Evolutionary conservation across 2,113 vertebrate species (phyloP).

Genomic region (Rhabdornis inornatus): DNA sequence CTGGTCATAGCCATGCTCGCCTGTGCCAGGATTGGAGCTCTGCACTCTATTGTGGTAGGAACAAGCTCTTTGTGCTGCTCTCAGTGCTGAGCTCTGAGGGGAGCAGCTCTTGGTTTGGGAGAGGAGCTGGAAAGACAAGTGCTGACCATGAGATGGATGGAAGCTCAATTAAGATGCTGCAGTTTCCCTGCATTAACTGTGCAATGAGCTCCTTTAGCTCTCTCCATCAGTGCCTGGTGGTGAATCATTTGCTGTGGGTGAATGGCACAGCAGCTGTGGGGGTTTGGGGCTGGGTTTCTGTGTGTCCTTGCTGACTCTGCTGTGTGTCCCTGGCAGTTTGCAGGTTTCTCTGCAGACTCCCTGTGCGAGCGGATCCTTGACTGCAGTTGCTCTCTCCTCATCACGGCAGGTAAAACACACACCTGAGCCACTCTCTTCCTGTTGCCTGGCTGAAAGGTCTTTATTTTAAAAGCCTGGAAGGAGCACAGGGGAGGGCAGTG

Average conservation of each 20-base stretch:
- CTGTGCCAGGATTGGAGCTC: constrained; percentile 89
- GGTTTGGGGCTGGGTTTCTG: neutral
- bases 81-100: neutral
- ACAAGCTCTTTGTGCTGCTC: neutral
- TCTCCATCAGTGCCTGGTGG: neutral
- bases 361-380: constrained; percentile 91
- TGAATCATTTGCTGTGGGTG: neutral
- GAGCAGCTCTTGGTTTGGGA: neutral
- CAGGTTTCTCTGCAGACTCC: constrained; percentile 94
- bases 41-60: constrained; percentile 94
- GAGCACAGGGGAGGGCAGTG: neutral
- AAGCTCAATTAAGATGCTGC: neutral
- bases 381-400: constrained; percentile 85
- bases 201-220: neutral
- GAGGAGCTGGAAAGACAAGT: neutral
- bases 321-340: constrained; percentile 80
- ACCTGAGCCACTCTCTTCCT: neutral
- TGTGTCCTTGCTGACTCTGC: neutral
- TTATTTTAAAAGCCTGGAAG: neutral
- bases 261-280: neutral
- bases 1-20: constrained; percentile 94
- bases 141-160: neutral
- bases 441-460: neutral
- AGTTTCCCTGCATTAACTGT: neutral
- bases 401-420: constrained; percentile 84